Evolutionary conservation across 64 coral and sea anemone genomes (phyloP), one percentile per base, ranked within the genome.

Genomic region (Porites australiensis): DNA sequence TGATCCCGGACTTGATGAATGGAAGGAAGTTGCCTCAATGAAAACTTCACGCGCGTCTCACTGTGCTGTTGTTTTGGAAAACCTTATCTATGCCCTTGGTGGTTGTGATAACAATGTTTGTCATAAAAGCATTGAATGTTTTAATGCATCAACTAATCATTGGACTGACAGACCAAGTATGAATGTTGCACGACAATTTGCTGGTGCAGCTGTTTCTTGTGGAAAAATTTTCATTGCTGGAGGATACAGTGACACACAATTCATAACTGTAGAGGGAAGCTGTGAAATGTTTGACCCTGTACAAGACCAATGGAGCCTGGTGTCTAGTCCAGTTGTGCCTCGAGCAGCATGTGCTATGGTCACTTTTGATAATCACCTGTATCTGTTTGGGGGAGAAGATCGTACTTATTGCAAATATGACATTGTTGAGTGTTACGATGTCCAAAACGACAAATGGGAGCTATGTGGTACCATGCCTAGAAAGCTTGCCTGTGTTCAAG

Each of bases 351-450:
- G 88, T 16, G 88, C 73, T 8, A 51, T 90, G 18, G 60, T 79
- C 45, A 60, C 49, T 53, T 43, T 90, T n/a, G 88, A 79, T 21
- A 47, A 80, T 23, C 27, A 70, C 50, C 13, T 90, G 16, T 90
- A 65, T n/a, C 62, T 90, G 13, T 79, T 90, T 80, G 88, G 88
- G 27, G 88, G 88, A n/a, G 75, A 89, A 44, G 3, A 22, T 46
- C 14, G 21, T 53, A 48, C 55, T 23, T 74, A 2, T 3, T 45
- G 2, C 13, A 51, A 77, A 50, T 19, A 18, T 10, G 50, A 77
- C 18, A 8, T 18, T 54, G 50, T 77, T 3, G 50, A 77, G 19
- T 11, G 48, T n/a, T 77, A 77, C 16, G 50, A 54, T 49, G 11
- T 55, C 16, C 75, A 77, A 53, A 54, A n/a, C 7, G 50, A 77